A percentile compares a stretch with the other conserved stretches of the same genome.
These are phyloP conservation scores for Neotoxoptera formosana DNA, from an alignment of 1,140 invertebrate species.

Conservation along the genomic window DNA sequence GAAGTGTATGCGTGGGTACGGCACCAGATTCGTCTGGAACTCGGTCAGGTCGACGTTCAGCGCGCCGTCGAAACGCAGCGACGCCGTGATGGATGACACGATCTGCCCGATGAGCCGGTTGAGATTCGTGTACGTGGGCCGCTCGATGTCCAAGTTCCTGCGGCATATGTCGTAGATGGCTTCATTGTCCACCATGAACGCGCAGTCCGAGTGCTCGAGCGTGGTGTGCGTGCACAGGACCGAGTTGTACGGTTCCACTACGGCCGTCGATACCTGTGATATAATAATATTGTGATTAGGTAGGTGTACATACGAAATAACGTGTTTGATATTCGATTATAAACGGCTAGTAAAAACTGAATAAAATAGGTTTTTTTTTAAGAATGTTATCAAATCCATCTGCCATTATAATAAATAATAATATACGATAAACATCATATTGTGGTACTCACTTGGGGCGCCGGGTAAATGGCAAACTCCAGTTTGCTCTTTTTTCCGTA, in stretches of 20 bases:
- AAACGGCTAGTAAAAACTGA: neutral
- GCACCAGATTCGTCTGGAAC: neutral
- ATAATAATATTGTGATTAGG: neutral
- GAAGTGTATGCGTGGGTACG: neutral
- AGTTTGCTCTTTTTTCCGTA: neutral
- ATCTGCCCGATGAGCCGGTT: neutral
- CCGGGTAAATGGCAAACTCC: neutral
- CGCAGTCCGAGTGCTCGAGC: neutral
- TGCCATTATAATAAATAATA: neutral
- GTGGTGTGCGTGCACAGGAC: neutral
- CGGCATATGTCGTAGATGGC: conserved; percentile 4
- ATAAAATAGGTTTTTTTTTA: neutral
- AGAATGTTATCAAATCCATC: too few species aligned
- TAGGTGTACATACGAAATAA: too few species aligned
- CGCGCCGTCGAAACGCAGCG: neutral
- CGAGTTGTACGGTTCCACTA: neutral
- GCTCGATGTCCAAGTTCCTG: neutral
- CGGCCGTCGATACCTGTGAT: neutral
- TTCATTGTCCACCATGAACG: neutral
- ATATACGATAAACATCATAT: neutral
- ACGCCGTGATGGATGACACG: neutral
- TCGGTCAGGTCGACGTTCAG: conserved; percentile 9
- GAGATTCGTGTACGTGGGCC: neutral
- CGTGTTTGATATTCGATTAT: too few species aligned
- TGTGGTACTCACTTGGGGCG: neutral